Conservation (phyloP, 2,888 invertebrate species). For the Plebejus melissa region DNA sequence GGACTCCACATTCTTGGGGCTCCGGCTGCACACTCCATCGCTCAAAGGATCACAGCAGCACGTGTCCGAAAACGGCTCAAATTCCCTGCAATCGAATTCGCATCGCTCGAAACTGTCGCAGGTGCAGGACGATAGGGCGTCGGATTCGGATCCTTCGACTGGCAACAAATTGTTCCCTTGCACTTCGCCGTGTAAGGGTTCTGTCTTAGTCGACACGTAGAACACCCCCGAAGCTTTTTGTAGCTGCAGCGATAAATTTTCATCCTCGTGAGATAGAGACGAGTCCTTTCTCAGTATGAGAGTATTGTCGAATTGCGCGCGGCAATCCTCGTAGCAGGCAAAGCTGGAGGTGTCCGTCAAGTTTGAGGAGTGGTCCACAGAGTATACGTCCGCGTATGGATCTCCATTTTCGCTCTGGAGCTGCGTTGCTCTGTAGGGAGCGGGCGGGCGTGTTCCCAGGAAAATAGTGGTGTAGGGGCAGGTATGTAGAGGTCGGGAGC, state of each 20-base stretch:
- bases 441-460: conserved; percentile 57
- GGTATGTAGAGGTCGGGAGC: conserved; percentile 67
- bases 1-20: conserved; percentile 72
- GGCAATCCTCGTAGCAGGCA: conserved; percentile 70
- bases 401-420: conserved; percentile 66
- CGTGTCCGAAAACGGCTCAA: conserved; percentile 80
- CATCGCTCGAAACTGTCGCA: conserved; percentile 78
- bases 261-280: conserved; percentile 46
- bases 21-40: conserved; percentile 71
- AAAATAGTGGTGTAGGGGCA: conserved; percentile 74
- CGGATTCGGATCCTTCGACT: conserved; percentile 68
- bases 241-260: conserved; percentile 56
- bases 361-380: conserved; percentile 70
- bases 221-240: conserved; percentile 71
- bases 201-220: conserved; percentile 61
- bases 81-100: conserved; percentile 77
- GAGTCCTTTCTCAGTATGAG: conserved; percentile 49
- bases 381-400: conserved; percentile 65
- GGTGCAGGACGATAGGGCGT: conserved; percentile 75
- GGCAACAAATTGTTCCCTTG: conserved; percentile 57
- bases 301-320: conserved; percentile 56
- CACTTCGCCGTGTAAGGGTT: conserved; percentile 48
- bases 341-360: conserved; percentile 74
- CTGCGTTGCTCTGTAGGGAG: conserved; percentile 54
- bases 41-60: conserved; percentile 78